A percentile compares a stretch with the other conserved stretches of the same genome.
Evolutionary conservation across 2,888 invertebrate genomes (phyloP).

Genomic region (Ephialtes manifestator): DNA sequence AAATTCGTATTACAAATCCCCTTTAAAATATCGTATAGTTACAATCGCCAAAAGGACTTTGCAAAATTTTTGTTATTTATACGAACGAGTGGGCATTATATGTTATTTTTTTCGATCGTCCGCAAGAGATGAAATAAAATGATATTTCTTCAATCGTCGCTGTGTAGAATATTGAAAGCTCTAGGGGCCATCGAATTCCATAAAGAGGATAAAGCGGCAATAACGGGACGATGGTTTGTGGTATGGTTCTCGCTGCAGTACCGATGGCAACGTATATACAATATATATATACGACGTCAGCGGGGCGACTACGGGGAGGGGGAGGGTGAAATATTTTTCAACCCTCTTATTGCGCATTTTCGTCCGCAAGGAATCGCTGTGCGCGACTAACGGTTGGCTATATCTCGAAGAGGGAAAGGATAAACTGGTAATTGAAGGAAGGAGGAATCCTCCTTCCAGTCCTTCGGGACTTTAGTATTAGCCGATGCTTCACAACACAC

Average conservation of each 20-base stretch:
- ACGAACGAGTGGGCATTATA: background rate
- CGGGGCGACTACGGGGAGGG: no score
- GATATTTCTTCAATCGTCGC: constrained; percentile 40
- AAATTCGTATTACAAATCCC: background rate
- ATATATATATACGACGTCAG: constrained; percentile 5
- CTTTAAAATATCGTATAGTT: background rate
- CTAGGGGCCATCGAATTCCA: constrained; percentile 36
- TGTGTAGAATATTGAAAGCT: constrained; percentile 53
- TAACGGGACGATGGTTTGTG: constrained; percentile 38
- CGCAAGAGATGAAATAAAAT: constrained; percentile 27
- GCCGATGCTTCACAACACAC: constrained; percentile 30
- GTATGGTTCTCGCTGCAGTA: constrained; percentile 10
- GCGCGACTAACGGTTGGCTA: constrained; percentile 43
- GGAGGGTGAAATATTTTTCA: constrained; percentile 40
- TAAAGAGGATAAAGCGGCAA: constrained; percentile 57
- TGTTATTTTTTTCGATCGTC: constrained; percentile 15
- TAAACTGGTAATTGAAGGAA: constrained; percentile 65
- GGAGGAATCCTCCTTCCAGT: constrained; percentile 45
- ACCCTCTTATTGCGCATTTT: constrained; percentile 49
- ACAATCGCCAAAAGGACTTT: background rate
- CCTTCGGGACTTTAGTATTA: constrained; percentile 52
- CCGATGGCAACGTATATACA: constrained; percentile 4
- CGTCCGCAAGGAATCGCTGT: constrained; percentile 13
- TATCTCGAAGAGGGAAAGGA: constrained; percentile 35
- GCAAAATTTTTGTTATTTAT: constrained; percentile 27